Evolutionary conservation across 2,113 vertebrate species (phyloP).

Genomic region (Glaucidium brasilianum): DNA sequence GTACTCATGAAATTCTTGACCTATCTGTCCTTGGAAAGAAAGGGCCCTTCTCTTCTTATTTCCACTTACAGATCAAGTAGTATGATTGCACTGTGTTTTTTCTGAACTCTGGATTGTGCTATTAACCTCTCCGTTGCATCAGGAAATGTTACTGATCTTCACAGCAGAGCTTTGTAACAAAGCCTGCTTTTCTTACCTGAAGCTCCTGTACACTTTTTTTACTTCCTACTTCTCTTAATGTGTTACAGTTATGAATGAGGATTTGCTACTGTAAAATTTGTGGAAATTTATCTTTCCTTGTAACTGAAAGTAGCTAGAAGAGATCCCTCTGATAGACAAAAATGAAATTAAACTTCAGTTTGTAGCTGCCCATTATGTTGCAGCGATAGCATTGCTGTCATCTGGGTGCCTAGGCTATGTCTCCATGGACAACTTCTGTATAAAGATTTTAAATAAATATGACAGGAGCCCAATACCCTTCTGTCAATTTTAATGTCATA

Average conservation of each 20-base stretch:
- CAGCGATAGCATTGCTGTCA: constrained; percentile 43
- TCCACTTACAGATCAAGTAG: not conserved
- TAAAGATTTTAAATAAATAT: constrained; percentile 58
- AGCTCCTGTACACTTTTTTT: not conserved
- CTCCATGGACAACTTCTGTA: not conserved
- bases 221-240: not conserved
- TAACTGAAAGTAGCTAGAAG: not conserved
- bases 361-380: constrained; percentile 42
- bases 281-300: not conserved
- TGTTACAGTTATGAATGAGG: not conserved
- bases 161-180: not conserved
- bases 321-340: constrained; percentile 19
- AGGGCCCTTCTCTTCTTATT: not conserved
- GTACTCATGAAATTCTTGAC: not conserved
- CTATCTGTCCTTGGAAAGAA: not conserved
- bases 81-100: not conserved
- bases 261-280: not conserved
- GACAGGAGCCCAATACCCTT: constrained; percentile 48
- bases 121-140: not conserved
- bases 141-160: not conserved
- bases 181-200: not conserved
- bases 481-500: constrained; percentile 59
- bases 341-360: constrained; percentile 45
- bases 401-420: not conserved
- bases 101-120: not conserved